phyloP scores from a whole-genome alignment of 1,140 invertebrate genomes.

The Drosophila gunungcola region DNA sequence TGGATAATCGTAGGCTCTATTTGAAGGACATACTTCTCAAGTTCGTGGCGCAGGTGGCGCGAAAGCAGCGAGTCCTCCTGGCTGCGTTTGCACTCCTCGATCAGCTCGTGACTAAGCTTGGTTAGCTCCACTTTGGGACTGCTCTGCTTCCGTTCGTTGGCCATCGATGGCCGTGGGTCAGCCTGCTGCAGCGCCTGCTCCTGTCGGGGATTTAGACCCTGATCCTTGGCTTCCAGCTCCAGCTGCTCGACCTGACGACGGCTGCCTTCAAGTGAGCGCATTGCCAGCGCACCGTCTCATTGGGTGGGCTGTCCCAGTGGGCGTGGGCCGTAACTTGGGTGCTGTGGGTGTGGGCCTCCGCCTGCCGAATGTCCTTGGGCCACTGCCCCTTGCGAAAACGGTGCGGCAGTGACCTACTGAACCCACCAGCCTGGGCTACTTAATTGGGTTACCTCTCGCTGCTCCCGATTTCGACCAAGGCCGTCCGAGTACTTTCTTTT shows the following conservation, averaged over 20 bases:
- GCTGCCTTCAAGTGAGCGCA: constrained; percentile 70
- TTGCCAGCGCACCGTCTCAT: constrained; percentile 71
- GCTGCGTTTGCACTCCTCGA: constrained; percentile 77
- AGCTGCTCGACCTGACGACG: constrained; percentile 37
- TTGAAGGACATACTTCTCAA: constrained; percentile 78
- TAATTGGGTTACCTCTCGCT: constrained; percentile 54
- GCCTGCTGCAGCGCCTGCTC: constrained; percentile 20
- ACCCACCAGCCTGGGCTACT: constrained; percentile 22
- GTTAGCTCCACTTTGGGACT: constrained; percentile 70
- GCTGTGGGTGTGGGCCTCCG: constrained; percentile 14
- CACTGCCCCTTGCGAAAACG: constrained; percentile 35
- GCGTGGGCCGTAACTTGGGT: constrained; percentile 1
- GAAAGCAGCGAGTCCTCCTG: constrained; percentile 72
- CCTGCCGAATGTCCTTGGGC: constrained; percentile 55
- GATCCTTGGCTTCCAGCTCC: constrained; percentile 29
- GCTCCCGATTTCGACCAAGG: constrained; percentile 50
- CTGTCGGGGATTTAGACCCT: constrained; percentile 14
- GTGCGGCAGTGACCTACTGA: constrained; percentile 58
- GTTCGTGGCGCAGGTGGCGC: constrained; percentile 69
- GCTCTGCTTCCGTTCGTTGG: constrained; percentile 68
- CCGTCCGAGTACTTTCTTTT: constrained; percentile 70
- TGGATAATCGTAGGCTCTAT: no score
- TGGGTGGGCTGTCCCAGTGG: constrained; percentile 22
- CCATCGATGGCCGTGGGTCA: constrained; percentile 51
- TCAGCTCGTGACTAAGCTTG: constrained; percentile 74